Conservation (phyloP, 2,113 vertebrate species). For the Bubalus kerabau region DNA sequence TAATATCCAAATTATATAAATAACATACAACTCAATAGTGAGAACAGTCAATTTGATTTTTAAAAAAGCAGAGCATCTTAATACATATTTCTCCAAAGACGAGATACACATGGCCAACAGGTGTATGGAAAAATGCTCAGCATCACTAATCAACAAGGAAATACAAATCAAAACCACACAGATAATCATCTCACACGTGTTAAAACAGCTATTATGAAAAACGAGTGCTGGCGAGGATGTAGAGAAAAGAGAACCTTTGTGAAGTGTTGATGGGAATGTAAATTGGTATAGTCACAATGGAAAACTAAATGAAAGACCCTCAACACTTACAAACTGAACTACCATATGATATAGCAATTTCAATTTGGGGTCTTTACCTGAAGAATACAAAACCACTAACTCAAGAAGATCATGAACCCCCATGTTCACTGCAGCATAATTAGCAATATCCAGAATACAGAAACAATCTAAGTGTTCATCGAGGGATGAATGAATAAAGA, state of each 20-base stretch:
- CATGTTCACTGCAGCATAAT: neutral
- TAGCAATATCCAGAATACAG: neutral
- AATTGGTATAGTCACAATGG: neutral
- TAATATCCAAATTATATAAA: neutral
- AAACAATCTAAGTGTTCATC: neutral
- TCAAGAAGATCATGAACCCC: neutral
- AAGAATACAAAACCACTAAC: neutral
- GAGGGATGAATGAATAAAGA: neutral
- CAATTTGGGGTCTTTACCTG: neutral
- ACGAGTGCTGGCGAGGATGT: neutral
- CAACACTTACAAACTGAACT: neutral
- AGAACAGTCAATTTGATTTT: neutral
- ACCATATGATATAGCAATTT: neutral
- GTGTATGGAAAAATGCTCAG: neutral
- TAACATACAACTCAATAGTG: neutral
- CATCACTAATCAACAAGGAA: neutral
- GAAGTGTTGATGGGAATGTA: neutral
- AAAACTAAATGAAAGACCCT: neutral
- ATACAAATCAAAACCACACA: neutral
- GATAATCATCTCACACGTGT: neutral
- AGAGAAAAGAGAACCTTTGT: neutral
- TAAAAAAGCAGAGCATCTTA: neutral
- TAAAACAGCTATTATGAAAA: neutral
- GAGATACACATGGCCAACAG: neutral
- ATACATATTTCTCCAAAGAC: neutral